phyloP scores from a whole-genome alignment of 1,140 invertebrate species.

The Sarcophaga peregrina region DNA sequence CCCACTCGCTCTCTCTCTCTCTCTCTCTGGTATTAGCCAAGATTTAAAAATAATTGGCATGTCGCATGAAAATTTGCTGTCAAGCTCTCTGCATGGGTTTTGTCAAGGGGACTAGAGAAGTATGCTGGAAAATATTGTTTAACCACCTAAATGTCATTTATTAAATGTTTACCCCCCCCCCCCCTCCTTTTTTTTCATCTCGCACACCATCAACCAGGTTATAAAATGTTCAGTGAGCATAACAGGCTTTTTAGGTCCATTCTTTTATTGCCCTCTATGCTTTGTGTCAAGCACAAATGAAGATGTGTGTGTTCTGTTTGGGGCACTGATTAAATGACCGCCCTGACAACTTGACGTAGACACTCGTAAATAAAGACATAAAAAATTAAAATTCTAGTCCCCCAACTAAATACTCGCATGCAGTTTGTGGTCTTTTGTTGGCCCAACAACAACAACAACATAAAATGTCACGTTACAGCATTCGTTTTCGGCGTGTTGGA shows the following conservation, averaged over 20 bases:
- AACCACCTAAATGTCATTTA: conserved; percentile 10
- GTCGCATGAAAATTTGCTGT: too few relatives aligned
- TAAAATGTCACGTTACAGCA: neutral
- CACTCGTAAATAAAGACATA: conserved; percentile 9
- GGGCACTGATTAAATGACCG: neutral
- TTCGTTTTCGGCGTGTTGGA: neutral
- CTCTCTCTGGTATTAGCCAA: too few relatives aligned
- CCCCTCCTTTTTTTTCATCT: neutral
- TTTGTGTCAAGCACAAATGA: conserved; percentile 8
- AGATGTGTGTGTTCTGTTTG: neutral
- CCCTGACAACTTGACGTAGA: neutral
- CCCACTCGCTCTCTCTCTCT: too few relatives aligned
- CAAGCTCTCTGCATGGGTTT: too few relatives aligned
- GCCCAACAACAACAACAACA: neutral
- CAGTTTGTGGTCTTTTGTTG: neutral
- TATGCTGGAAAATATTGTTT: neutral
- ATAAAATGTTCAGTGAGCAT: neutral
- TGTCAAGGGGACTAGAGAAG: too few relatives aligned
- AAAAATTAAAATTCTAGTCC: neutral
- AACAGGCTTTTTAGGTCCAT: conserved; percentile 15
- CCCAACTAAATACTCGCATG: neutral
- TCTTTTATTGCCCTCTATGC: neutral
- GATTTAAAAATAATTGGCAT: too few relatives aligned
- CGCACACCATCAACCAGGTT: neutral
- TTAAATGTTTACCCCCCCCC: neutral